Conservation (phyloP, 2,797 vertebrate genomes). For the Monodelphis domestica region DNA sequence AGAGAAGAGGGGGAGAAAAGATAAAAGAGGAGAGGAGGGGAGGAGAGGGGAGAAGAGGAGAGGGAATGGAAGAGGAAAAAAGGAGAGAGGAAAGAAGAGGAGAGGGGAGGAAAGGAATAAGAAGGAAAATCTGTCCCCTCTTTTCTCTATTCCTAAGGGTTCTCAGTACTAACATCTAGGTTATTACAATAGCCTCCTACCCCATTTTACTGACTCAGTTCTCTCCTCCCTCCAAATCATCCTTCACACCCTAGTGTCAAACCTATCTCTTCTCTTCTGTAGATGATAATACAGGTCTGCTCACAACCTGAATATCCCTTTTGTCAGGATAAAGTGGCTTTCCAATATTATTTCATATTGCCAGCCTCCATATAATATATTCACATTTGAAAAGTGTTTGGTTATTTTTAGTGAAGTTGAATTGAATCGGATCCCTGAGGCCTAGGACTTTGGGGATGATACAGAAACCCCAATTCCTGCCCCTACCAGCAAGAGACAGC, state of each 20-base stretch:
- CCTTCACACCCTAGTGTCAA: background rate
- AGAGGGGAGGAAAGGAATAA: background rate
- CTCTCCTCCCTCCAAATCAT: background rate
- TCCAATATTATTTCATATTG: background rate
- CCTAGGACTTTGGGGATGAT: background rate
- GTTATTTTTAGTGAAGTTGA: background rate
- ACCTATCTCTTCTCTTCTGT: background rate
- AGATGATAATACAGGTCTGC: background rate
- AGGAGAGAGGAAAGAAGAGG: too few relatives aligned
- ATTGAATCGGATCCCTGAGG: background rate
- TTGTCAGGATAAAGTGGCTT: background rate
- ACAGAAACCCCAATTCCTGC: background rate
- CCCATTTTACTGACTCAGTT: background rate
- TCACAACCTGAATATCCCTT: background rate
- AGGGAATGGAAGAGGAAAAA: background rate
- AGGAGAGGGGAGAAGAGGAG: background rate
- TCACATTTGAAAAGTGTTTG: background rate
- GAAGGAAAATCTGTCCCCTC: background rate
- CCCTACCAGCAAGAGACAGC: background rate
- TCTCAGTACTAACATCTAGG: background rate
- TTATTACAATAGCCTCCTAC: background rate
- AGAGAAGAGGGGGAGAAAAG: background rate
- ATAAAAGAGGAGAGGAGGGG: background rate
- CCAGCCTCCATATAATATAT: background rate
- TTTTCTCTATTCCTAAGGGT: background rate